These are phyloP conservation scores for Perithous albicinctus DNA, from an alignment of 2,888 invertebrate genomes.

Conservation along the genomic window DNA sequence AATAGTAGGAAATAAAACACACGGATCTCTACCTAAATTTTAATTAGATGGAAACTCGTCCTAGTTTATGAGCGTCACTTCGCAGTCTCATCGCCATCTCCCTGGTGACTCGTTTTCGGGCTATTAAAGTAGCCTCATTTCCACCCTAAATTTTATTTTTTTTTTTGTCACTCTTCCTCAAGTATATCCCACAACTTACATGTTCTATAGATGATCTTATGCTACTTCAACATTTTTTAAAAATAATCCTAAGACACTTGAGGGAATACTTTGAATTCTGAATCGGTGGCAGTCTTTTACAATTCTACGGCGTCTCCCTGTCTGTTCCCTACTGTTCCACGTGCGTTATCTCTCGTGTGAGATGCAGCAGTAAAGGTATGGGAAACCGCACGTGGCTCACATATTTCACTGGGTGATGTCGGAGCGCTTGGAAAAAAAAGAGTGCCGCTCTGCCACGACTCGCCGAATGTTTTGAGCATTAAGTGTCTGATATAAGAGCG, in stretches of 20 bases:
- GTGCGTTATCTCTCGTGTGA: constrained; percentile 76
- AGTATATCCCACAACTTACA: neutral
- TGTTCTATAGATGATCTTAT: neutral
- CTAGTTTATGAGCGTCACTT: constrained; percentile 67
- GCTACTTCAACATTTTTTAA: neutral
- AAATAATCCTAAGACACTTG: neutral
- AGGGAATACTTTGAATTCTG: constrained; percentile 19
- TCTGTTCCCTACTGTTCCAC: constrained; percentile 65
- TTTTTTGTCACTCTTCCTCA: constrained; percentile 2
- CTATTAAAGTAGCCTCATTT: constrained; percentile 40
- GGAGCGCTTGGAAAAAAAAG: constrained; percentile 67
- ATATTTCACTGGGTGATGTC: constrained; percentile 80
- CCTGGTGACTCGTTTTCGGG: constrained; percentile 44
- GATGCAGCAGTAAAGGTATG: constrained; percentile 81
- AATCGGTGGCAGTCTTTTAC: constrained; percentile 2
- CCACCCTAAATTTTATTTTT: constrained; percentile 29
- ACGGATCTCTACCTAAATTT: constrained; percentile 40
- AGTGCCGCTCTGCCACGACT: constrained; percentile 20
- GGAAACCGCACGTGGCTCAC: constrained; percentile 81
- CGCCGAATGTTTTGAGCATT: constrained; percentile 74
- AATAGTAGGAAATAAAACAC: constrained; percentile 26
- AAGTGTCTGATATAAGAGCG: constrained; percentile 58
- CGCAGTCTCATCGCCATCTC: constrained; percentile 6
- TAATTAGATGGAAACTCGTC: constrained; percentile 74
- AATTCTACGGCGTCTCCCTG: constrained; percentile 66